Base-by-base conservation (phyloP, 2,888 invertebrate species). In the Cantharis nigra region DNA sequence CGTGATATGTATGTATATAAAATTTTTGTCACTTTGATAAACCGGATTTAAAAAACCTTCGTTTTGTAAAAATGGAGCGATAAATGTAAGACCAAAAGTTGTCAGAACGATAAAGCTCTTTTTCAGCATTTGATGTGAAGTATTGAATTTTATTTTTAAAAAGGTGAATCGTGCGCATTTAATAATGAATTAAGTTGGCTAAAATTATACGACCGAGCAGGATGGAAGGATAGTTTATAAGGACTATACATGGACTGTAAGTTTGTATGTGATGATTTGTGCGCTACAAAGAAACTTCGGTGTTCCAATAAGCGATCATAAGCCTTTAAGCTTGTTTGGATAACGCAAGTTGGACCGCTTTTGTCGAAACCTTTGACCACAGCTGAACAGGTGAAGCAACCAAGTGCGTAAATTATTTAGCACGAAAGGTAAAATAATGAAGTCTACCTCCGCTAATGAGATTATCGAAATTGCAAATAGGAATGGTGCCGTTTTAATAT, bases 361-460 rank as follows among this genome's bases (percentile, higher is more conserved):
- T 69, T 63, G 73, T 70, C 74, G 74, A 79, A 79, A 79, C 77
- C 79, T 77, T 76, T 75, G 79, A 79, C 79, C 79, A 77, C 76
- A 72, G 72, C 79, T 75, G 77, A 76, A 79, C 76, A 78, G 79
- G 80, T 80, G 76, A 82, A 78, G 79, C 78, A 81, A 85, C 84
- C 83, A 83, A 83, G 84, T 83, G 83, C 81, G 83, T 84, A 84
- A 85, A 86, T 85, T 84, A 85, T 85, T 86, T 85, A 85, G 83
- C 82, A 11, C 2, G 18, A 64, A 49, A 49, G 49, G 49, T 49
- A 49, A 49, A 49, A 49, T 49, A 49, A 49, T 49, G 49, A 49
- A 49, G 49, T 49, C 49, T 13, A 49, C 49, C 49, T 49, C 49
- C 49, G 7, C 49, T 49, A 49, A 49, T 49, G 49, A 49, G 49